Evolutionary conservation across 2,888 invertebrate genomes (phyloP).

Genomic region (Hirtodrosophila duncani): DNA sequence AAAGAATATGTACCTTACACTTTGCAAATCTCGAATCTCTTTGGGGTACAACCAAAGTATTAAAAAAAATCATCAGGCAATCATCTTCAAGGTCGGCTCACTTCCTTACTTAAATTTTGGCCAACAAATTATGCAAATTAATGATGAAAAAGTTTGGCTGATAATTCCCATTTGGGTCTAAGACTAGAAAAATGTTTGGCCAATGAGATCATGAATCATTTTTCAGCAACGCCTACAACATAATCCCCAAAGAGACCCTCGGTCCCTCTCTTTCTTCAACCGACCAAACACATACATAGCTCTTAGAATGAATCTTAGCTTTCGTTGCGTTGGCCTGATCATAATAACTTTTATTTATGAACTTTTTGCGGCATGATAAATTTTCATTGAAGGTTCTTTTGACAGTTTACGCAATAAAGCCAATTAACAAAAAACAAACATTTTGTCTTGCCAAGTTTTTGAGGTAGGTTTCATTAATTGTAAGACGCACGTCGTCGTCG

Average conservation of each 20-base stretch:
- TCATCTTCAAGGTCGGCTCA: conserved; percentile 32
- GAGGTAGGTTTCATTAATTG: conserved; percentile 55
- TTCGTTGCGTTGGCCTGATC: conserved; percentile 23
- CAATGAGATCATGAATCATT: conserved; percentile 41
- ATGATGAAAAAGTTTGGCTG: conserved; percentile 20
- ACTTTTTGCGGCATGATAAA: conserved; percentile 45
- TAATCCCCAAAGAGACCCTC: neutral
- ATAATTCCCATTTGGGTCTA: conserved; percentile 18
- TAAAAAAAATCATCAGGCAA: neutral
- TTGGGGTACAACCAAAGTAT: neutral
- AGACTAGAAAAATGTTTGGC: conserved; percentile 5
- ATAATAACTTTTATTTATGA: conserved; percentile 26
- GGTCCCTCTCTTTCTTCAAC: neutral
- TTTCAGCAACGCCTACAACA: conserved; percentile 8
- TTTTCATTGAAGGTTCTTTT: conserved; percentile 51
- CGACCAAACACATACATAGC: neutral
- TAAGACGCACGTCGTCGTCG: conserved; percentile 29
- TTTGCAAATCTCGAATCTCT: conserved; percentile 8
- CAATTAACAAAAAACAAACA: conserved; percentile 46
- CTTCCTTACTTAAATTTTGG: conserved; percentile 10
- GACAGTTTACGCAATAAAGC: conserved; percentile 67
- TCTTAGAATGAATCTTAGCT: conserved; percentile 26
- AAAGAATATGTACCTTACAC: conserved; percentile 6
- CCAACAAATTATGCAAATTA: conserved; percentile 22
- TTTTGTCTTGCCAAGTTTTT: conserved; percentile 26